phyloP scores from a whole-genome alignment of 2,113 vertebrate genomes.

The Gorsachius goisagi region DNA sequence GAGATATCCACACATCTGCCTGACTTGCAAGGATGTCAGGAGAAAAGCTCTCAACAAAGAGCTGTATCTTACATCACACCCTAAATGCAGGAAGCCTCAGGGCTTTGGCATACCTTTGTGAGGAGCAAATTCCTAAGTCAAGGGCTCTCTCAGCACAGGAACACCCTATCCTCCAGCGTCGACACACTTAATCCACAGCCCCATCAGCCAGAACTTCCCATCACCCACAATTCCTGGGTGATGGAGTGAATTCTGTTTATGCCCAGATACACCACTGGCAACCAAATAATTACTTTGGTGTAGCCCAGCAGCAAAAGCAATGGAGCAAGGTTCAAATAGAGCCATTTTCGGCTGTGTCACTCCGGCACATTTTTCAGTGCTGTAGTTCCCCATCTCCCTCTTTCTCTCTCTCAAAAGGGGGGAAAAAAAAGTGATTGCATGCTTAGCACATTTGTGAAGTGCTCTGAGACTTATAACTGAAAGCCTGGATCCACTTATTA shows the following conservation, averaged over 20 bases:
- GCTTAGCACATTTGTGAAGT: neutral
- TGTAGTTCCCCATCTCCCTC: neutral
- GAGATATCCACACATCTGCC: conserved; percentile 36
- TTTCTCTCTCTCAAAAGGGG: neutral
- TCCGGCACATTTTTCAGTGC: neutral
- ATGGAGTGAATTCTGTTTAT: neutral
- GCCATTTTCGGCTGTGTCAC: neutral
- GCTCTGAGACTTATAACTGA: neutral
- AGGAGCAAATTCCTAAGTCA: conserved; percentile 12
- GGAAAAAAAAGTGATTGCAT: neutral
- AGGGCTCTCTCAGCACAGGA: conserved; percentile 4
- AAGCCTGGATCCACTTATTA: neutral
- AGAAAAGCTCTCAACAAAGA: conserved; percentile 37
- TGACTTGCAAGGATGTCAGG: conserved; percentile 25
- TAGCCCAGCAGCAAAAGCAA: neutral
- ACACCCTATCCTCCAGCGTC: conserved; percentile 40
- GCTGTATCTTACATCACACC: conserved; percentile 26
- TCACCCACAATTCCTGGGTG: neutral
- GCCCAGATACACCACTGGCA: neutral
- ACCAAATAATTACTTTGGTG: neutral
- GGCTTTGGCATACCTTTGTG: conserved; percentile 37
- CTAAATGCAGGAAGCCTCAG: neutral
- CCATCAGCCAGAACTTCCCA: conserved; percentile 18
- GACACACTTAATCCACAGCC: neutral
- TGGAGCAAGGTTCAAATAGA: neutral